Base-by-base conservation (phyloP, 2,888 invertebrate species). In the Microctonus brassicae region DNA sequence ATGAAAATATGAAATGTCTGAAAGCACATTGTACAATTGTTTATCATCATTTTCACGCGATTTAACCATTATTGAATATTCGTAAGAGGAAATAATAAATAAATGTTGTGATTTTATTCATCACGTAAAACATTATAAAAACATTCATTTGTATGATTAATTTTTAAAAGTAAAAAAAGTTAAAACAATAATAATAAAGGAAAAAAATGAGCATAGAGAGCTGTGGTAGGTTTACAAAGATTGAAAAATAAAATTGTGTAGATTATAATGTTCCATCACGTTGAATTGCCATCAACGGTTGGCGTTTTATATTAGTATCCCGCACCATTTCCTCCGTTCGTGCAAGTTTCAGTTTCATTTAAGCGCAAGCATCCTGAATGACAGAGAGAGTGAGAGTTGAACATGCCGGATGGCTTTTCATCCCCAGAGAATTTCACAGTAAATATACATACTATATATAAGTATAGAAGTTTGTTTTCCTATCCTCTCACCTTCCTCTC, bases 281-380 rank as follows among this genome's bases (percentile, higher is more conserved):
- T 24, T 55, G 11, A 24, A 5, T 22, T 11, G 10, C 9, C 26
- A 24, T 24, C 13, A 26, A 24, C 26, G 10, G 22, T 55, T 55
- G 3, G 11, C 13, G 2, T 55, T 55, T 26, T 13, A 47, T 55
- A 11, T 55, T 55, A 22, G 22, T 55, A 22, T 55, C 26, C 11
- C 24, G 22, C n/a, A 55, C 26, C 26, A 24, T 24, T 55, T 26
- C 26, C 26, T 11, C 24, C 24, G 55, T 55, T 55, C 22, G 55
- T 55, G 55, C 6, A 55, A 24, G 24, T 55, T 55, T 55, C 55
- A 55, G 24, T 55, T 55, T 55, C 55, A 26, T 55, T 47, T 47
- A n/a, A n/a, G 17, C 47, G 17, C 47, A 17, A 47, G 20, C 17
- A 17, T 47, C 17, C n/a, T 20, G n/a, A n/a, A 47, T 47, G 17